phyloP scores from a whole-genome alignment of 1,140 invertebrate genomes.

The Trichonephila clavata region DNA sequence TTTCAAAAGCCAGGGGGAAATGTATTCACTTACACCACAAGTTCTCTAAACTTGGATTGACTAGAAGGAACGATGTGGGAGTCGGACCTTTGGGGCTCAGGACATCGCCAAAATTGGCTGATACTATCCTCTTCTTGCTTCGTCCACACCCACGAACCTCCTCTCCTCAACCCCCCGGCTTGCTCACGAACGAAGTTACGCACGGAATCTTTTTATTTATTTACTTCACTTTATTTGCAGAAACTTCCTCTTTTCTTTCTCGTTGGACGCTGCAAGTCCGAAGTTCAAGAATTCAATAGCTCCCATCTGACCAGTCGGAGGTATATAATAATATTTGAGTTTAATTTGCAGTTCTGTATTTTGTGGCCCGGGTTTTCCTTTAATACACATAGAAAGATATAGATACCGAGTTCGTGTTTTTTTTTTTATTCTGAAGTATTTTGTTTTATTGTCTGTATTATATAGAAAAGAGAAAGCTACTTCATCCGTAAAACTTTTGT shows the following conservation, averaged over 20 bases:
- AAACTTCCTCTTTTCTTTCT: neutral
- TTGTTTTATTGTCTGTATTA: neutral
- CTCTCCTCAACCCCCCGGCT: neutral
- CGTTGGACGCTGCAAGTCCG: neutral
- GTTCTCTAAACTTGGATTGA: neutral
- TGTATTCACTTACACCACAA: neutral
- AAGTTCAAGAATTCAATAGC: neutral
- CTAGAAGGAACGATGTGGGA: neutral
- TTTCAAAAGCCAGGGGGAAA: neutral
- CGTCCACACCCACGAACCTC: slow-evolving; percentile 54
- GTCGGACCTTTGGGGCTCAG: slow-evolving; percentile 1
- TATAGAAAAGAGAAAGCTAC: neutral
- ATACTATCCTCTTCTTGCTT: slow-evolving; percentile 35
- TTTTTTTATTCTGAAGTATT: neutral
- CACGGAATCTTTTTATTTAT: slow-evolving; percentile 41
- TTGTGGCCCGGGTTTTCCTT: neutral
- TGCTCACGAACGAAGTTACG: slow-evolving; percentile 18
- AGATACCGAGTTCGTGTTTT: neutral
- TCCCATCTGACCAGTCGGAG: slow-evolving; percentile 16
- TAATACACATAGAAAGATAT: no score
- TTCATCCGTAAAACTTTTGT: neutral
- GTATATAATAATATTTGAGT: slow-evolving; percentile 49
- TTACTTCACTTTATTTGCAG: neutral
- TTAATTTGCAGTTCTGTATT: slow-evolving; percentile 55
- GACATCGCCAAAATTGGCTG: slow-evolving; percentile 71